Evolutionary conservation across 1,140 invertebrate species (phyloP), one percentile per base, ranked within the genome.

Genomic region (Hetaerina americana): DNA sequence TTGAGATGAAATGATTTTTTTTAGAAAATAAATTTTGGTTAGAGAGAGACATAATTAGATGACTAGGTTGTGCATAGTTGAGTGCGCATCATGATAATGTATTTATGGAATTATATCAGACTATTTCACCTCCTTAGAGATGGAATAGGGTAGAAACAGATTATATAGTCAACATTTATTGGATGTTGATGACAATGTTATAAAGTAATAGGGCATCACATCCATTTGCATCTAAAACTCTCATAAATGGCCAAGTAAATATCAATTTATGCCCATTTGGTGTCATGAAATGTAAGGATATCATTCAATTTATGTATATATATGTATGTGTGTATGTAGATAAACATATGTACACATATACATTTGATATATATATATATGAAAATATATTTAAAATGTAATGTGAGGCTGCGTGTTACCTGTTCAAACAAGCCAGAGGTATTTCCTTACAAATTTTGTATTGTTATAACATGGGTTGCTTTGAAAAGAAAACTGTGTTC

Each of bases 391-490:
- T 25, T 68, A 10, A 25, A 68, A 12, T n/a, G 26, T 27, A 69
- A 28, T 69, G 68, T 69, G 68, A 27, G 26, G 68, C 28, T 69
- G 28, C 68, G n/a, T 69, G 68, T 69, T 69, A 27, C 26, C 28
- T 27, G 26, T 69, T 69, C 26, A 68, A 69, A 69, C 22, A n/a
- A n/a, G 68, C 68, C 18, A 69, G 18, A 27, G 28, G 18, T 69
- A 69, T 27, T 69, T 69, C 68, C 28, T 27, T 69, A 69, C 28
- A 69, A 69, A 69, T 27, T 27, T 69, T 69, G 68, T 69, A 69
- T 69, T 69, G 24, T 69, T 26, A 68, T 27, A 27, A 28, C 26
- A 69, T 27, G 26, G 18, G 27, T 69, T 69, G 28, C 68, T 57
- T 57, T 57, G 40, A 57, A 57, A 57, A 57, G 40, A n/a, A 57